phyloP scores from a whole-genome alignment of 2,797 vertebrate species.

The Amblyopsis hoosieri region DNA sequence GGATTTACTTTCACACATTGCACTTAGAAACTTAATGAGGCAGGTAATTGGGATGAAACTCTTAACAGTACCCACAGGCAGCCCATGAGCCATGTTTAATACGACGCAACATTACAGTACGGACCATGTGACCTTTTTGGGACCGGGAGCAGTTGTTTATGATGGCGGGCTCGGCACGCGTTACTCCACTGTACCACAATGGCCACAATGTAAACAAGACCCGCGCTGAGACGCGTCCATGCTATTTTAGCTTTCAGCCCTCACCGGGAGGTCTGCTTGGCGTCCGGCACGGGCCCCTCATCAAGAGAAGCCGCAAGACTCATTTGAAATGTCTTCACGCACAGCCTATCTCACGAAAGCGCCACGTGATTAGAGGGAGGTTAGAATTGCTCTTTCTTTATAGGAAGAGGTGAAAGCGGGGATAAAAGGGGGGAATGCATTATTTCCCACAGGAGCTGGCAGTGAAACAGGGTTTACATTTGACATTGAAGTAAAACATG shows the following conservation, averaged over 20 bases:
- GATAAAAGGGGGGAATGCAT: neutral
- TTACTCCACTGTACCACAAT: conserved; percentile 7
- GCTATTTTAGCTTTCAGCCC: conserved; percentile 38
- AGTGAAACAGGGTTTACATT: neutral
- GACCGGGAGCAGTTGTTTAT: no score
- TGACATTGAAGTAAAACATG: neutral
- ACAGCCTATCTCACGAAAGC: conserved; percentile 26
- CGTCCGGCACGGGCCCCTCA: conserved; percentile 26
- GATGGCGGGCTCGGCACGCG: conserved; percentile 13
- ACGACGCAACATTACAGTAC: conserved; percentile 6
- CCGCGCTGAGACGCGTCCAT: conserved; percentile 41
- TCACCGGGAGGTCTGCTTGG: conserved; percentile 40
- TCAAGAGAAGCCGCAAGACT: conserved; percentile 37
- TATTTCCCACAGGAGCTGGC: conserved; percentile 1
- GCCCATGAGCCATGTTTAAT: conserved; percentile 19
- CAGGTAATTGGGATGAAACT: conserved; percentile 20
- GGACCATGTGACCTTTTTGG: conserved; percentile 21
- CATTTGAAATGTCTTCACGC: conserved; percentile 27
- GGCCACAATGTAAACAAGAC: conserved; percentile 52
- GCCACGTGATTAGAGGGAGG: conserved; percentile 13
- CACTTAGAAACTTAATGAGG: conserved; percentile 26
- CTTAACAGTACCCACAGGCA: conserved; percentile 2
- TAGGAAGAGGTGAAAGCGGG: conserved; percentile 4
- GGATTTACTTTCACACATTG: no score
- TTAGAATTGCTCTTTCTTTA: neutral